These are phyloP conservation scores for Andrena flavipes DNA, from an alignment of 2,888 invertebrate genomes.

Conservation along the genomic window DNA sequence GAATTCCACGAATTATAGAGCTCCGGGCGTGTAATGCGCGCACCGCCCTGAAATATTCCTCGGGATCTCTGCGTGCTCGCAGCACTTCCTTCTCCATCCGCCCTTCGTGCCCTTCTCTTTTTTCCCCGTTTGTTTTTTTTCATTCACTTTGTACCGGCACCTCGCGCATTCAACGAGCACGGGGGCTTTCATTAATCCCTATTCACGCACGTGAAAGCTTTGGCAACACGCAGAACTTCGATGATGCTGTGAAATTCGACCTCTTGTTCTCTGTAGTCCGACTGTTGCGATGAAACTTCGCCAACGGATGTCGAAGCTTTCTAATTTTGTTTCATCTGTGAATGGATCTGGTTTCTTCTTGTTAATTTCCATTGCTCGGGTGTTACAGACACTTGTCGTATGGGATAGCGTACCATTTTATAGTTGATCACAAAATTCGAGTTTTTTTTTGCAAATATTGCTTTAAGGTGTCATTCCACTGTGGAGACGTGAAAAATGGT, in stretches of 20 bases:
- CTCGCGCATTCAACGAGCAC: background rate
- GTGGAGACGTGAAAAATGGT: too few relatives aligned
- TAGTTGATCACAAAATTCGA: too few relatives aligned
- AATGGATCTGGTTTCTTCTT: background rate
- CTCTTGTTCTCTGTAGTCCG: background rate
- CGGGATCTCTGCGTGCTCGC: background rate
- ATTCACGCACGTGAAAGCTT: conserved; percentile 2
- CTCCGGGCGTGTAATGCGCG: conserved; percentile 3
- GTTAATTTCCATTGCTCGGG: background rate
- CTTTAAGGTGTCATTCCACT: too few relatives aligned
- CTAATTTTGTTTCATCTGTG: background rate
- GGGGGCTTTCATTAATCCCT: conserved; percentile 1
- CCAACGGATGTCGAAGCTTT: background rate
- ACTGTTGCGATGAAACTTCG: background rate
- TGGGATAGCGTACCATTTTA: too few relatives aligned
- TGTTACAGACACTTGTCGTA: background rate
- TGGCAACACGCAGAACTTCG: conserved; percentile 14
- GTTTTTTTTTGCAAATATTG: background rate
- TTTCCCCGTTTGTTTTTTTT: background rate
- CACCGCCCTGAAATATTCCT: conserved; percentile 7
- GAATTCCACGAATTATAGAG: conserved; percentile 60
- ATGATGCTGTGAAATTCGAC: conserved; percentile 23
- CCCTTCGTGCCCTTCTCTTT: background rate
- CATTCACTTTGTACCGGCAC: conserved; percentile 2
- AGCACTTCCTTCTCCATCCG: background rate